These are phyloP conservation scores for Leptopilina clavipes DNA, from an alignment of 1,140 invertebrate genomes.

Conservation along the genomic window DNA sequence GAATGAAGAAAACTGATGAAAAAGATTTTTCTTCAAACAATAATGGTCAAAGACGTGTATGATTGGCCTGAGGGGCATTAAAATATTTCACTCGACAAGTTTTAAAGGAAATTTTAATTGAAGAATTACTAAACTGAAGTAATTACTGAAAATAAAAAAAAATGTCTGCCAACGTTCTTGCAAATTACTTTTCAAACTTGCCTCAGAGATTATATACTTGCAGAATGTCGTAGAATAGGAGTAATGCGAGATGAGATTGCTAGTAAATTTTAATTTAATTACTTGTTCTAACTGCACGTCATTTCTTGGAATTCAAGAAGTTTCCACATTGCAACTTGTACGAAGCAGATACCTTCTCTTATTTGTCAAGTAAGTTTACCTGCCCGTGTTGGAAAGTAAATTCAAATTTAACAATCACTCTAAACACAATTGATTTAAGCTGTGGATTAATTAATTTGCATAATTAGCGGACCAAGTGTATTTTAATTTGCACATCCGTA, in stretches of 20 bases:
- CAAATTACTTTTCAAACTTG: conserved; percentile 8
- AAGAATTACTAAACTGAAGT: conserved; percentile 13
- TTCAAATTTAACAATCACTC: conserved; percentile 10
- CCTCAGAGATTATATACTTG: conserved; percentile 9
- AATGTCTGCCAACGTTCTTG: neutral
- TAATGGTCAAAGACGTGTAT: too few species aligned
- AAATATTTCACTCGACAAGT: neutral
- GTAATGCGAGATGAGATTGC: conserved; percentile 32
- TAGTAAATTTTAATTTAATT: conserved; percentile 33
- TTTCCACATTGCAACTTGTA: conserved; percentile 23
- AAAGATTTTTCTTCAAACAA: too few species aligned
- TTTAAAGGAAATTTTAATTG: neutral
- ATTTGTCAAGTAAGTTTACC: conserved; percentile 31
- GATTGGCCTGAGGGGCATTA: too few species aligned
- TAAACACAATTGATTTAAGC: neutral
- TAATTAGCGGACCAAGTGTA: neutral
- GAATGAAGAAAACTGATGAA: too few species aligned
- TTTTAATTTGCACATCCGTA: too few species aligned
- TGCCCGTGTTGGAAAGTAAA: conserved; percentile 1
- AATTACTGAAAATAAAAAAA: conserved; percentile 15
- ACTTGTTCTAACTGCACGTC: conserved; percentile 34
- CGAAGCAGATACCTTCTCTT: conserved; percentile 29
- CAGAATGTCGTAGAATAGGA: conserved; percentile 29
- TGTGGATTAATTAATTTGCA: neutral
- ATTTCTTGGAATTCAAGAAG: conserved; percentile 25